Evolutionary conservation across 2,113 vertebrate genomes (phyloP).

Genomic region (Arenaria interpres): DNA sequence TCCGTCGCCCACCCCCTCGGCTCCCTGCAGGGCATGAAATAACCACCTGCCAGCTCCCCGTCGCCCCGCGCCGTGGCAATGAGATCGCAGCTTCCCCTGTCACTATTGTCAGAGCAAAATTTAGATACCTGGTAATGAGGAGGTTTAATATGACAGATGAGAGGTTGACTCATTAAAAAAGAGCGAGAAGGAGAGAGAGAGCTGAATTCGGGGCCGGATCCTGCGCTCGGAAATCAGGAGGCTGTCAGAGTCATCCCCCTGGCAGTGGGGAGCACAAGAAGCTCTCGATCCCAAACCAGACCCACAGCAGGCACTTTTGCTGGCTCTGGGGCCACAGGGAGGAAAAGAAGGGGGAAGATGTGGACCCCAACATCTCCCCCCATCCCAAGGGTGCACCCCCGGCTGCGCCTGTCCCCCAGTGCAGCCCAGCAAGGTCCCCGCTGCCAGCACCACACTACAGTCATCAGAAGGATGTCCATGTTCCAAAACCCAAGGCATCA

Average conservation of each 20-base stretch:
- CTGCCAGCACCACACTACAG: not conserved
- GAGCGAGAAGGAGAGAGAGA: not conserved
- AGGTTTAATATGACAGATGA: slow-evolving; percentile 43
- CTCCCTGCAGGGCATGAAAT: slow-evolving; percentile 68
- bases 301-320: accelerated
- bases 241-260: not conserved
- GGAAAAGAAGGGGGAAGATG: not conserved
- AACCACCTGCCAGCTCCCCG: slow-evolving; percentile 53
- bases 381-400: not conserved
- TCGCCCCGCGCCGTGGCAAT: not conserved
- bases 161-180: slow-evolving; percentile 40
- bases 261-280: not conserved
- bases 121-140: slow-evolving; percentile 63
- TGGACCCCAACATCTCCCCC: accelerated
- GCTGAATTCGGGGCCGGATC: not conserved
- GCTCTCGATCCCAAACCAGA: not conserved
- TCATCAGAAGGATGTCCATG: not conserved
- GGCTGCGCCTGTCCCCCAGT: not conserved
- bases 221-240: not conserved
- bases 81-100: slow-evolving; percentile 33
- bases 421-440: not conserved
- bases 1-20: slow-evolving; percentile 34
- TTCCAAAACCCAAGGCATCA: not conserved
- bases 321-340: not conserved
- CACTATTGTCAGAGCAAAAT: slow-evolving; percentile 48